Percentiles rank a stretch among this genome's conserved stretches.
phyloP scores from a whole-genome alignment of 2,888 invertebrate species.

The Alsophila aescularia region DNA sequence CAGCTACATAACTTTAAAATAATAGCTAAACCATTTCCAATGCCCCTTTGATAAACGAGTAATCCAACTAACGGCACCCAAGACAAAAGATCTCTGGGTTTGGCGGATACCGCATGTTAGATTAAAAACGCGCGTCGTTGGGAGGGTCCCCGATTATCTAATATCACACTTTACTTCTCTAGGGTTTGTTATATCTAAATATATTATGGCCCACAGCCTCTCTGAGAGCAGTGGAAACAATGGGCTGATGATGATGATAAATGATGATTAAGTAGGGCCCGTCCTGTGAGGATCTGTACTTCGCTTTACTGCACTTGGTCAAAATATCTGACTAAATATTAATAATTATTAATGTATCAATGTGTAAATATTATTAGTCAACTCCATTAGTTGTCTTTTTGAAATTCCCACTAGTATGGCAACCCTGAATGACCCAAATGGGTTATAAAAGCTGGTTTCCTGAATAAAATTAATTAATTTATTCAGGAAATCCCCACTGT shows the following conservation, averaged over 20 bases:
- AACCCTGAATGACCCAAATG: too few relatives aligned
- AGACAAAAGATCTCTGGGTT: neutral
- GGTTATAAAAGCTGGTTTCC: too few relatives aligned
- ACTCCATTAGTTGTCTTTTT: neutral
- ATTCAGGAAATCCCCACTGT: too few relatives aligned
- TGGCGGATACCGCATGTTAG: neutral
- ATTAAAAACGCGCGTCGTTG: constrained; percentile 10
- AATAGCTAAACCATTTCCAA: too few relatives aligned
- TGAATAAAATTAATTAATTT: too few relatives aligned
- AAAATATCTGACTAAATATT: neutral
- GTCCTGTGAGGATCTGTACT: neutral
- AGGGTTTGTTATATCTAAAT: neutral
- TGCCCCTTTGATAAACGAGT: too few relatives aligned
- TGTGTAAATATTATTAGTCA: neutral
- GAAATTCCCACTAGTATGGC: too few relatives aligned
- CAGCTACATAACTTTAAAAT: too few relatives aligned
- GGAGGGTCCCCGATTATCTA: constrained; percentile 30
- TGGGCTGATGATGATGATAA: too few relatives aligned
- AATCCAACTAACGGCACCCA: too few relatives aligned
- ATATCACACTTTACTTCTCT: constrained; percentile 31
- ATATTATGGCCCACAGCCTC: too few relatives aligned
- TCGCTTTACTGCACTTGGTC: neutral
- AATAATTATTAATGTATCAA: neutral
- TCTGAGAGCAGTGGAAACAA: too few relatives aligned
- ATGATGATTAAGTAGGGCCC: neutral